Evolutionary conservation across 2,888 invertebrate species (phyloP).

Genomic region (Malthinus seriepunctatus): DNA sequence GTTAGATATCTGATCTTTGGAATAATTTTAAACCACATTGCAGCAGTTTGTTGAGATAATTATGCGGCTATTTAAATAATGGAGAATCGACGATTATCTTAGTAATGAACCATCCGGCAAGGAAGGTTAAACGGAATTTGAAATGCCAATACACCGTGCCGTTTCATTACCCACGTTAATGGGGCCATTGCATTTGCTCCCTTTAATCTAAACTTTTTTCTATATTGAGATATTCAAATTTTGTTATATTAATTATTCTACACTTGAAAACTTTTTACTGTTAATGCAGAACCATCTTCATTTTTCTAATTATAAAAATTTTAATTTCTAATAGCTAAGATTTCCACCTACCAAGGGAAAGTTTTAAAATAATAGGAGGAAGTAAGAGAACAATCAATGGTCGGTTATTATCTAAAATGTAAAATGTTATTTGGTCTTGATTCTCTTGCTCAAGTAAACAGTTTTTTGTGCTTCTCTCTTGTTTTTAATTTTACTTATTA

Average conservation of each 20-base stretch:
- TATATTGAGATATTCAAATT: not conserved
- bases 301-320: too few relatives aligned
- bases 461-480: too few relatives aligned
- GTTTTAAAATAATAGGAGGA: too few relatives aligned
- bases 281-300: too few relatives aligned
- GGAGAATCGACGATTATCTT: constrained; percentile 31
- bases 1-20: constrained; percentile 18
- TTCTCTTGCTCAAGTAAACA: too few relatives aligned
- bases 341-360: too few relatives aligned
- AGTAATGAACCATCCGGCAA: constrained; percentile 28
- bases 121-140: constrained; percentile 25
- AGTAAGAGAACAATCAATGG: too few relatives aligned
- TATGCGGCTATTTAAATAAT: constrained; percentile 36
- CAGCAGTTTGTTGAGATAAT: constrained; percentile 26
- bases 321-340: too few relatives aligned
- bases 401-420: too few relatives aligned
- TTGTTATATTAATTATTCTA: not conserved
- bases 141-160: constrained; percentile 25
- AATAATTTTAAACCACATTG: constrained; percentile 18
- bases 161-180: constrained; percentile 21
- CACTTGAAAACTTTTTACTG: too few relatives aligned
- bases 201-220: not conserved
- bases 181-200: constrained; percentile 17
- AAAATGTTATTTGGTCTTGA: too few relatives aligned
- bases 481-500: too few relatives aligned